Percentiles rank a stretch among this genome's conserved stretches.
Conservation (phyloP, 2,888 invertebrate species). For the Agriopis aurantiaria region DNA sequence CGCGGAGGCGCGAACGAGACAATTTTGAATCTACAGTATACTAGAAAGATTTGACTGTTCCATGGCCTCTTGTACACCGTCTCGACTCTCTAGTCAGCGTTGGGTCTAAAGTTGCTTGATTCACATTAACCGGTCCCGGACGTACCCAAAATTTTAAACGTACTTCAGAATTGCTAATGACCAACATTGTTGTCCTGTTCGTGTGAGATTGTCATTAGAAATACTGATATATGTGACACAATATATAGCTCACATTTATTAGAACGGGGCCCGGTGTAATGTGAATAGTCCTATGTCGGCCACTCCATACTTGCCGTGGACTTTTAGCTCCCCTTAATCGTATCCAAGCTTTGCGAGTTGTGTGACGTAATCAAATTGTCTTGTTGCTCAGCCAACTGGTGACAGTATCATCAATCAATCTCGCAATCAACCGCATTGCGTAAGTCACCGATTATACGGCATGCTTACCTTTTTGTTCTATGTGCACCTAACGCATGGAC, state of each 20-base stretch:
- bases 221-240: neutral
- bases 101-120: neutral
- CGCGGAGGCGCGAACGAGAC: too few species aligned
- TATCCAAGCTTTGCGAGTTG: constrained; percentile 74
- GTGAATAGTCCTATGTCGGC: too few species aligned
- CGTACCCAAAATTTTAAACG: neutral
- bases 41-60: too few species aligned
- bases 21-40: too few species aligned
- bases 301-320: too few species aligned
- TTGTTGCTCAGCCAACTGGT: constrained; percentile 94
- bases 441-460: constrained; percentile 88
- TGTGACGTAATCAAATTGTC: constrained; percentile 83
- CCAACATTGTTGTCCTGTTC: neutral
- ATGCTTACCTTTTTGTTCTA: constrained; percentile 70
- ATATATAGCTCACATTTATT: neutral
- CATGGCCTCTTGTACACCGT: too few species aligned
- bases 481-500: constrained; percentile 78
- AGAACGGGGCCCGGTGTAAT: too few species aligned
- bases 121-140: neutral
- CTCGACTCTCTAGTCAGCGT: too few species aligned
- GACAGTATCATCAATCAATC: constrained; percentile 96
- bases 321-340: constrained; percentile 42
- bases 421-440: constrained; percentile 97
- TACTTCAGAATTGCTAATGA: neutral
- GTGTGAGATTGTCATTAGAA: neutral